Conservation (phyloP, 2,113 vertebrate species). For the Myotis lucifugus region DNA sequence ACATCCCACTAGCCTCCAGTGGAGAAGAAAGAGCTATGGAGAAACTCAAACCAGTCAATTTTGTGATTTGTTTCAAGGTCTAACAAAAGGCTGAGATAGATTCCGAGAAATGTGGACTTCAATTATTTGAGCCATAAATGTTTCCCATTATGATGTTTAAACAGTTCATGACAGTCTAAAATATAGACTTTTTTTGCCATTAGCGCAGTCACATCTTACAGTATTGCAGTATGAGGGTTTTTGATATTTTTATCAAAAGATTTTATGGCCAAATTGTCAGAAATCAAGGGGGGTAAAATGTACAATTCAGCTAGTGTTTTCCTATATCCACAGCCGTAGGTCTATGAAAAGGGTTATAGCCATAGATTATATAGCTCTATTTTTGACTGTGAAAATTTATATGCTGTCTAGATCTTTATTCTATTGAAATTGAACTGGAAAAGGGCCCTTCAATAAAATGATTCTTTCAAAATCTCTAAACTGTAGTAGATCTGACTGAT, state of each 20-base stretch:
- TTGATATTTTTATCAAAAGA: conserved; percentile 75
- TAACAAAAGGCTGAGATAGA: conserved; percentile 50
- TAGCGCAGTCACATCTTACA: conserved; percentile 51
- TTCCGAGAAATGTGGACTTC: conserved; percentile 46
- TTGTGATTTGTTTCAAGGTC: conserved; percentile 52
- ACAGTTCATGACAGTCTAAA: conserved; percentile 38
- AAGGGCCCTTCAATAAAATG: conserved; percentile 62
- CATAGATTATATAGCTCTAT: conserved; percentile 63
- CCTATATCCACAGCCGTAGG: conserved; percentile 50
- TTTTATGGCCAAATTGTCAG: conserved; percentile 66
- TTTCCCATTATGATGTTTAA: conserved; percentile 62
- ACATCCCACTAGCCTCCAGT: rapidly evolving
- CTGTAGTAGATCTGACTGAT: conserved; percentile 53
- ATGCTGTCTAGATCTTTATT: conserved; percentile 69
- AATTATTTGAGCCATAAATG: conserved; percentile 68
- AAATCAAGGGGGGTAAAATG: conserved; percentile 26
- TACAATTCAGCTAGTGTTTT: conserved; percentile 52
- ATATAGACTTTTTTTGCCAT: conserved; percentile 42
- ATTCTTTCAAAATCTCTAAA: conserved; percentile 58
- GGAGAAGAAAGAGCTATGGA: not conserved
- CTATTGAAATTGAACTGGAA: conserved; percentile 71
- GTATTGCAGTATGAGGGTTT: conserved; percentile 42
- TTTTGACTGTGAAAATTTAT: conserved; percentile 71
- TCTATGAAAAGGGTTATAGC: conserved; percentile 53
- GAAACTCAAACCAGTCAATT: not conserved